phyloP scores from a whole-genome alignment of 2,888 invertebrate species.

The Hirudinaria manillensis region DNA sequence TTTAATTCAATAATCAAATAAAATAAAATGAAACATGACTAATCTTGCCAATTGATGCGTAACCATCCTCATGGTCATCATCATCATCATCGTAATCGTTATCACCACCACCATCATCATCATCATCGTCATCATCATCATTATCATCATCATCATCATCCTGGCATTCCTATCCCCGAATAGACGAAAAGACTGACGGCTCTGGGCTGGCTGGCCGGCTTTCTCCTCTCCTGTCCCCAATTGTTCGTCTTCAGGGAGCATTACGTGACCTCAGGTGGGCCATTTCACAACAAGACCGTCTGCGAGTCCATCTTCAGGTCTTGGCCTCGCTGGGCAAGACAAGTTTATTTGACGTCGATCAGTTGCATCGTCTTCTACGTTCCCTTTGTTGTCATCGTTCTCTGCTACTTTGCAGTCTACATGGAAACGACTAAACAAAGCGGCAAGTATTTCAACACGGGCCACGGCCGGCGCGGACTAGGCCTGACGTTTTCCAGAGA shows the following conservation, averaged over 20 bases:
- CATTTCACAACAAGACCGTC: conserved; percentile 40
- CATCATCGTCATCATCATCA: not conserved
- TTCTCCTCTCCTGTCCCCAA: conserved; percentile 40
- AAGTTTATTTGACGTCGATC: conserved; percentile 47
- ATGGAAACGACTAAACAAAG: conserved; percentile 50
- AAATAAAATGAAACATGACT: no score
- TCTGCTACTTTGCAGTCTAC: conserved; percentile 51
- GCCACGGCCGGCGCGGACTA: conserved; percentile 42
- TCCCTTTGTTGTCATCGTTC: conserved; percentile 47
- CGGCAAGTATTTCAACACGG: conserved; percentile 42
- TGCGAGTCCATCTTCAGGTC: conserved; percentile 50
- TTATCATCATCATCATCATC: no score
- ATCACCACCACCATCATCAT: no score
- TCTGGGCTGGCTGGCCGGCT: not conserved
- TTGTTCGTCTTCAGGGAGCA: conserved; percentile 45
- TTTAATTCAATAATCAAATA: not conserved
- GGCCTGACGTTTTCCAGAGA: conserved; percentile 35
- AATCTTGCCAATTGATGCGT: no score
- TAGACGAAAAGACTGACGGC: not conserved
- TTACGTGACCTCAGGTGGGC: conserved; percentile 36
- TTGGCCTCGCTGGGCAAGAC: conserved; percentile 44
- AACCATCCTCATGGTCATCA: no score
- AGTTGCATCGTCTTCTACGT: conserved; percentile 48
- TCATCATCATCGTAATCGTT: no score
- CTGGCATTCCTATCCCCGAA: not conserved